These are phyloP conservation scores for Sminthurinus aureus DNA, from an alignment of 2,888 invertebrate species.

Conservation along the genomic window DNA sequence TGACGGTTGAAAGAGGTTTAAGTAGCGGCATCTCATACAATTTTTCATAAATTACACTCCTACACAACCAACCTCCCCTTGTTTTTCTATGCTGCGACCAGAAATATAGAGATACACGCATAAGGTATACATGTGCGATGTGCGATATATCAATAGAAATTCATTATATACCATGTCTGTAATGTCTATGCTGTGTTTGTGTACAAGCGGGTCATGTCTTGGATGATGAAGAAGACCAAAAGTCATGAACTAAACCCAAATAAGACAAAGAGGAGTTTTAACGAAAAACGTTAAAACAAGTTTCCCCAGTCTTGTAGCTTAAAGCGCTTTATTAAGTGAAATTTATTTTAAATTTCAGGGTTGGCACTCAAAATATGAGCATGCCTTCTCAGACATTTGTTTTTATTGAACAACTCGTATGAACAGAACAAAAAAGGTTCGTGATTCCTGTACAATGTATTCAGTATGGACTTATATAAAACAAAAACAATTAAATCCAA, in stretches of 20 bases:
- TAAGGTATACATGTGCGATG: too few relatives aligned
- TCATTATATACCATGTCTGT: too few relatives aligned
- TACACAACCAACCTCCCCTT: neutral
- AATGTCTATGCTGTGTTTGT: neutral
- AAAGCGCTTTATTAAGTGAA: neutral
- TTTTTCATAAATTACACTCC: neutral
- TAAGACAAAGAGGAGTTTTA: neutral
- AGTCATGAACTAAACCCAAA: conserved; percentile 1
- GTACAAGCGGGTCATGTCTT: neutral
- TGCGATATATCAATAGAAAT: too few relatives aligned
- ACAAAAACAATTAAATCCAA: too few relatives aligned
- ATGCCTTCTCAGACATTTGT: neutral
- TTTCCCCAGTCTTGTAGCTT: neutral
- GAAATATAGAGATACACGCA: neutral
- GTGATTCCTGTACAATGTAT: too few relatives aligned
- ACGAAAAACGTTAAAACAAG: neutral
- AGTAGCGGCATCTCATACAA: neutral
- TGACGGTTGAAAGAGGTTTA: too few relatives aligned
- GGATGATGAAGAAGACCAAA: neutral
- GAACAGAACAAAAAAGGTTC: too few relatives aligned
- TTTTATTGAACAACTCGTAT: neutral
- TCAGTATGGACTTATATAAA: too few relatives aligned
- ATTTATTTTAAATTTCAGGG: neutral
- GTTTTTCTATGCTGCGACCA: neutral
- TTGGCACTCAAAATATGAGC: neutral